These are phyloP conservation scores for Actinia tenebrosa DNA, from an alignment of 64 coral and sea anemone species.

Conservation along the genomic window DNA sequence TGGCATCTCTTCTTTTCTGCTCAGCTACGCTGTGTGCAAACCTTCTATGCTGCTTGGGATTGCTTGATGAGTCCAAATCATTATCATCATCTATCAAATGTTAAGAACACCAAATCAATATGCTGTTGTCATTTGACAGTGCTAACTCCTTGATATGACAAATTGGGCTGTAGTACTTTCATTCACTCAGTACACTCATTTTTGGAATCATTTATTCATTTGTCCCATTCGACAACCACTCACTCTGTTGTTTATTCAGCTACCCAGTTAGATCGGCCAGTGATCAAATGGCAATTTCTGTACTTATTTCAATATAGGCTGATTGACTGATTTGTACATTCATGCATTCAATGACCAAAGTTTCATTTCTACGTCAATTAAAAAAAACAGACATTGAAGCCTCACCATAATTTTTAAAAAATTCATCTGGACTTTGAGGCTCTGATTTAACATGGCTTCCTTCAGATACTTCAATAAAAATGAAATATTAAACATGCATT, in stretches of 20 bases:
- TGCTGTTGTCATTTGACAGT: no score
- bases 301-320: no score
- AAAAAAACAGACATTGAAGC: not conserved
- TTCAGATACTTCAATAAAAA: not conserved
- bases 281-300: no score
- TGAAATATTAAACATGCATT: not conserved
- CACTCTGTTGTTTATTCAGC: no score
- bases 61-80: conserved; percentile 31
- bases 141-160: no score
- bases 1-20: conserved; percentile 96
- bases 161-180: no score
- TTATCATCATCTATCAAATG: conserved; percentile 32
- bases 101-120: not conserved
- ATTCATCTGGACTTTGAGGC: conserved; percentile 78
- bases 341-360: no score
- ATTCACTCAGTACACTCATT: no score
- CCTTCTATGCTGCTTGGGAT: conserved; percentile 71
- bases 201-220: no score
- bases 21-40: conserved; percentile 97
- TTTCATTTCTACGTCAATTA: not conserved
- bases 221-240: no score
- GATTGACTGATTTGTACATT: no score
- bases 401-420: conserved; percentile 49
- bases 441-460: conserved; percentile 65
- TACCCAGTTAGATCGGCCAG: no score